Conservation (phyloP, 2,113 vertebrate genomes). For the Pontoporia blainvillei region DNA sequence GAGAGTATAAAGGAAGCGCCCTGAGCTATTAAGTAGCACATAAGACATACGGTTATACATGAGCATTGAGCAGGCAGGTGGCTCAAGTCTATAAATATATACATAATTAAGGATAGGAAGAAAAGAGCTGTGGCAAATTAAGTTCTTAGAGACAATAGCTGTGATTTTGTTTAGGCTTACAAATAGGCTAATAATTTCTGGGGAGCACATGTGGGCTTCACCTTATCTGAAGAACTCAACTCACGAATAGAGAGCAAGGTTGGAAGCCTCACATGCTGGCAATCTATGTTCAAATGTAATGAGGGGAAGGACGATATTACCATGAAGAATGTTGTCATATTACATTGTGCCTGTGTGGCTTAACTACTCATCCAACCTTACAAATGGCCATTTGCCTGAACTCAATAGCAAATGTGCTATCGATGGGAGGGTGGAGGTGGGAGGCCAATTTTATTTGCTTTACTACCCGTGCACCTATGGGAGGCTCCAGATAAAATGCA, state of each 20-base stretch:
- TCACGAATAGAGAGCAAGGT: background rate
- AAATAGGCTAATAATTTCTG: conserved; percentile 25
- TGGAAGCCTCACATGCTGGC: background rate
- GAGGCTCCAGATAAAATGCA: background rate
- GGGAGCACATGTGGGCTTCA: background rate
- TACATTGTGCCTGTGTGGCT: conserved; percentile 18
- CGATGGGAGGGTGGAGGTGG: background rate
- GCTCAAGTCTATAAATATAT: background rate
- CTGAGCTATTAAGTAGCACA: background rate
- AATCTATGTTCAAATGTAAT: conserved; percentile 56
- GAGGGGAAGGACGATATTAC: background rate
- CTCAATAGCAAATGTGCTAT: background rate
- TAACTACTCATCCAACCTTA: conserved; percentile 52
- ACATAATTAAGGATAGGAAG: background rate
- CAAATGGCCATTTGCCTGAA: conserved; percentile 45
- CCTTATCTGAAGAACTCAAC: conserved; percentile 13
- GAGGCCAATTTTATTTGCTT: conserved; percentile 22
- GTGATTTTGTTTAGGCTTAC: background rate
- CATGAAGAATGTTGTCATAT: conserved; percentile 13
- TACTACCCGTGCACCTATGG: background rate
- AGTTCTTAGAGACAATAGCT: conserved; percentile 17
- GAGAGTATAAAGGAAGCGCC: background rate
- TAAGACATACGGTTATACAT: background rate
- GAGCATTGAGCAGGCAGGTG: background rate
- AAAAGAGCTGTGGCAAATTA: conserved; percentile 20